Evolutionary conservation across 1,140 invertebrate species (phyloP), one percentile per base, ranked within the genome.

Genomic region (Brachionus paranguensis): DNA sequence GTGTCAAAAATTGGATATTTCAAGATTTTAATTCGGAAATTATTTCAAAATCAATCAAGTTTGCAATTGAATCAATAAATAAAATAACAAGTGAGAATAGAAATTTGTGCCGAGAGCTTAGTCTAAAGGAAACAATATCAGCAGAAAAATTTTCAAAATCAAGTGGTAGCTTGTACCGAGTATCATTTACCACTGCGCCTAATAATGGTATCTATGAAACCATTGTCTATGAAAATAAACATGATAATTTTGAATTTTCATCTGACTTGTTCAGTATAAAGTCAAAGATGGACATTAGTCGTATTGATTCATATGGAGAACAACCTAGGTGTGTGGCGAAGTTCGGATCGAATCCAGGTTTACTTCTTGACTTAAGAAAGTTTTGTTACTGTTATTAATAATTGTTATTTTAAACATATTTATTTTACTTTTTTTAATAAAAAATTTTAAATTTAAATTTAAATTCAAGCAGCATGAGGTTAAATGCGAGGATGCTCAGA

Each of bases 271-370:
- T 94, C 85, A 88, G 89, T 2, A 90, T 94, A 1, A 93, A 93
- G 87, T 91, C 93, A 41, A 29, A 37, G 12, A 91, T 92, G 11
- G 93, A 96, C 86, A 93, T 97, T 1, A 96, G 95, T 83, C 91
- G 95, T 84, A 93, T 94, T 43, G 97, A 97, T 87, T 93, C 93
- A 90, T 97, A 94, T 87, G 94, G 94, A 7, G 45, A 76, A 50
- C 72, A 76, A 76, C 45, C 72, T 14, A 14, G 47, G 45, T 76
- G 72, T n/a, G 45, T 76, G 12, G 72, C 72, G 6, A 47, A 76
- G 24, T 76, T 76, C 24, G 72, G 72, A 2, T 47, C 41, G 3
- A 76, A 76, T 76, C 72, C 72, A 1, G 72, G 72, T 27, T n/a
- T 76, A 8, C 24, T 76, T 24, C 20, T 76, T 12, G 72, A 76